phyloP scores from a whole-genome alignment of 1,140 invertebrate species.

The Schlechtendalia chinensis region DNA sequence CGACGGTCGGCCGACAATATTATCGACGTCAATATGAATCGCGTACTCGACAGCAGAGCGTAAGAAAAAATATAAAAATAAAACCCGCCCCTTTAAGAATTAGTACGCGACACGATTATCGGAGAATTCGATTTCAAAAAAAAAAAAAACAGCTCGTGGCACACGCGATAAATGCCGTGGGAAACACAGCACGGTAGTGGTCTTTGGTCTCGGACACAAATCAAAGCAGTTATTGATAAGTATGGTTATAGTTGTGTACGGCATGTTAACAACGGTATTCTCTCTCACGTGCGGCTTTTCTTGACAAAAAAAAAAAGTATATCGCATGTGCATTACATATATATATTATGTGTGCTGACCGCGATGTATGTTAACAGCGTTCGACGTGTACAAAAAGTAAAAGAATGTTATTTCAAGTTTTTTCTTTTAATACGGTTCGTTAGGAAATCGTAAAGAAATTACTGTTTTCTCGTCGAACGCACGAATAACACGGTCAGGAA shows the following conservation, averaged over 20 bases:
- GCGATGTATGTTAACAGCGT: neutral
- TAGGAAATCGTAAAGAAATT: neutral
- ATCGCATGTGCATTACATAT: neutral
- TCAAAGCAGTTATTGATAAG: slow-evolving; percentile 33
- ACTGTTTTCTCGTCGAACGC: neutral
- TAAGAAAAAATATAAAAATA: slow-evolving; percentile 3
- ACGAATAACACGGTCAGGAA: too few relatives aligned
- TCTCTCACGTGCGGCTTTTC: neutral
- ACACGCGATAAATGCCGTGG: slow-evolving; percentile 46
- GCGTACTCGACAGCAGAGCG: neutral
- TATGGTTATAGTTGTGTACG: slow-evolving; percentile 44
- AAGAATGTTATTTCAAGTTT: neutral
- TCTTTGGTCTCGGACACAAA: slow-evolving; percentile 13
- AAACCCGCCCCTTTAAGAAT: slow-evolving; percentile 21
- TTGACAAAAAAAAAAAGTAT: neutral
- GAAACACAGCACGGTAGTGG: slow-evolving; percentile 45
- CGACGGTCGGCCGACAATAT: too few relatives aligned
- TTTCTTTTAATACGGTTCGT: neutral
- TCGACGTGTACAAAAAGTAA: neutral
- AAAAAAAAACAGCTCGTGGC: slow-evolving; percentile 38
- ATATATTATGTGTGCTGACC: neutral
- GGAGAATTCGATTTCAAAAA: slow-evolving; percentile 41
- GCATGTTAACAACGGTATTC: slow-evolving; percentile 24
- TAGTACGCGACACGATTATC: slow-evolving; percentile 29
- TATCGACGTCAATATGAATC: too few relatives aligned